phyloP scores from a whole-genome alignment of 2,888 invertebrate species.

The Andrena marginata region DNA sequence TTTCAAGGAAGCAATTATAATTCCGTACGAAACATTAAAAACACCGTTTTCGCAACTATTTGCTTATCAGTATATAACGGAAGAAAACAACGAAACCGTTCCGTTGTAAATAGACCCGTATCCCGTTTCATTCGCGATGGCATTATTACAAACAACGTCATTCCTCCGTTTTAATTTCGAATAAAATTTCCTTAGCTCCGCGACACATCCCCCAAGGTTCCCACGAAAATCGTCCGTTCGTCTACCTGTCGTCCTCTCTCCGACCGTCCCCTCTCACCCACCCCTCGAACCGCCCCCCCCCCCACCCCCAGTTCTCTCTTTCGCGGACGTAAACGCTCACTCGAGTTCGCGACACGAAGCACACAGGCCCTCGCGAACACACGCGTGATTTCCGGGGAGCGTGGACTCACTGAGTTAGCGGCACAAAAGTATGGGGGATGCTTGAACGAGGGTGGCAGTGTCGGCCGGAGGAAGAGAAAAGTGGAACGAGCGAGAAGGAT shows the following conservation, averaged over 20 bases:
- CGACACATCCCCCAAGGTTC: conserved; percentile 16
- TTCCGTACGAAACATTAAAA: too few species aligned
- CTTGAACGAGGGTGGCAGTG: conserved; percentile 51
- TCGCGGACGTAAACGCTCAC: conserved; percentile 35
- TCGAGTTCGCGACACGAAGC: conserved; percentile 42
- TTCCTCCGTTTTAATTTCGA: too few species aligned
- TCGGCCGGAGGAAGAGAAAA: conserved; percentile 15
- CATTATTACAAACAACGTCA: too few species aligned
- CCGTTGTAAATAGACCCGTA: too few species aligned
- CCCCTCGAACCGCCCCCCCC: too few species aligned
- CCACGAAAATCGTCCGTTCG: conserved; percentile 5
- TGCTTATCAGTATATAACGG: too few species aligned
- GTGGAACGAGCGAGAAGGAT: conserved; percentile 59
- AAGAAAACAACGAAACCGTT: too few species aligned
- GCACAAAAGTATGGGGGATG: conserved; percentile 55
- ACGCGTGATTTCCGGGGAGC: conserved; percentile 55
- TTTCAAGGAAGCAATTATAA: too few species aligned
- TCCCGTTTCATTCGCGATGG: too few species aligned
- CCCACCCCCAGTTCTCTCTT: not conserved
- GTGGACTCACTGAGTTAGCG: conserved; percentile 68
- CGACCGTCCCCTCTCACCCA: not conserved
- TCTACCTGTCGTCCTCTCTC: not conserved
- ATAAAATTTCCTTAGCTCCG: too few species aligned
- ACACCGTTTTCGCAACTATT: too few species aligned
- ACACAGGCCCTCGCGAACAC: conserved; percentile 37